These are phyloP conservation scores for Andrena fulva DNA, from an alignment of 2,888 invertebrate genomes.

Conservation along the genomic window DNA sequence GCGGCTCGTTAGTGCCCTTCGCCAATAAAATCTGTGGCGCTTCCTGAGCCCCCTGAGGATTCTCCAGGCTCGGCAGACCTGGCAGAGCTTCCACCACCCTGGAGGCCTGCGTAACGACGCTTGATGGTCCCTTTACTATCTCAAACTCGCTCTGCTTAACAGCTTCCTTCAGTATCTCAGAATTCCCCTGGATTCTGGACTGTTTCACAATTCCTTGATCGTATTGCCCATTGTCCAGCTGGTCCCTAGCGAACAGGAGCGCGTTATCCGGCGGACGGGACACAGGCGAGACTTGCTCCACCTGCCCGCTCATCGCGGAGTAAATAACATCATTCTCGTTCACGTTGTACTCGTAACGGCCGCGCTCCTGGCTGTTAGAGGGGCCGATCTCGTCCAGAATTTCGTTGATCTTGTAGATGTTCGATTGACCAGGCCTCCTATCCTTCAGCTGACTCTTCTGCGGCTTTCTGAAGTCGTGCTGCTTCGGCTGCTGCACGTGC, in stretches of 20 bases:
- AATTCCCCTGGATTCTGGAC: constrained; percentile 1
- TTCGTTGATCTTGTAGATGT: constrained; percentile 54
- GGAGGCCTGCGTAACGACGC: not conserved
- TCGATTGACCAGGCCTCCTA: constrained; percentile 23
- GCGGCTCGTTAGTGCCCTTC: constrained; percentile 1
- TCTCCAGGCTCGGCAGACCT: constrained; percentile 10
- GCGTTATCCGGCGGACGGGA: not conserved
- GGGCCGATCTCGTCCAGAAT: constrained; percentile 34
- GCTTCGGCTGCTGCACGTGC: constrained; percentile 61
- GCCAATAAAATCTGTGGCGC: constrained; percentile 4
- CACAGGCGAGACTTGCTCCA: not conserved
- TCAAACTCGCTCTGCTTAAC: constrained; percentile 4
- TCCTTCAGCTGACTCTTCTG: constrained; percentile 19
- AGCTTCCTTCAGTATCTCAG: not conserved
- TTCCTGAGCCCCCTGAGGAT: constrained; percentile 7
- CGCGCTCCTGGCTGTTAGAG: constrained; percentile 25
- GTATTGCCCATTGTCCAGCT: constrained; percentile 24
- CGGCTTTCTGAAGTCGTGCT: constrained; percentile 17
- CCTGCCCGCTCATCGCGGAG: not conserved
- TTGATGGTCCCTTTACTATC: not conserved
- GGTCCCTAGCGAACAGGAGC: constrained; percentile 8
- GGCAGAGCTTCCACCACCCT: constrained; percentile 13
- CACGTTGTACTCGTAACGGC: constrained; percentile 51
- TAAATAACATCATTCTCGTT: constrained; percentile 44
- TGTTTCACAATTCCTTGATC: constrained; percentile 17